A percentile compares a stretch with the other conserved stretches of the same genome.
phyloP scores from a whole-genome alignment of 2,113 vertebrate genomes.

The Brachyhypopomus gauderio region DNA sequence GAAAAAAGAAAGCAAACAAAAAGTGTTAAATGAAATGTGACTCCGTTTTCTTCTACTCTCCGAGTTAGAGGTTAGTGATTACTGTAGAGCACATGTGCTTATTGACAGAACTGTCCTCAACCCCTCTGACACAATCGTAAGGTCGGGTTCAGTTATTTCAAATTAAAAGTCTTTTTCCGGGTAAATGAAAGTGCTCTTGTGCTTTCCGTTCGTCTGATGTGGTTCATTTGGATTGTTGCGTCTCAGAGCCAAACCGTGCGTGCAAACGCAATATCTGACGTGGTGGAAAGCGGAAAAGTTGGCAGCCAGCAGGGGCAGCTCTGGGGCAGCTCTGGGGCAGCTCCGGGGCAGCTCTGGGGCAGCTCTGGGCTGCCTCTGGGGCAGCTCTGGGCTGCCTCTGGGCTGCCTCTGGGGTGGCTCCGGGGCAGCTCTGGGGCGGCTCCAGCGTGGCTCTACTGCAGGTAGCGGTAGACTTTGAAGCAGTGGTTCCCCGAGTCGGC shows the following conservation, averaged over 20 bases:
- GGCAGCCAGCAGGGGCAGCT: conserved; percentile 29
- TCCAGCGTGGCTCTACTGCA: conserved; percentile 78
- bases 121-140: conserved; percentile 39
- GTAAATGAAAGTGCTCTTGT: conserved; percentile 36
- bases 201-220: conserved; percentile 19
- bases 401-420: too few relatives aligned
- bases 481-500: conserved; percentile 97
- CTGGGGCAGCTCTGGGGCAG: neutral
- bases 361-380: too few relatives aligned
- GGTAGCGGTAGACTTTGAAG: conserved; percentile 97
- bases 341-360: conserved; percentile 52
- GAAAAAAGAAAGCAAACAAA: too few relatives aligned
- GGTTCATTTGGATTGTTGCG: conserved; percentile 8
- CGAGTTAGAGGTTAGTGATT: neutral
- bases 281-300: conserved; percentile 17
- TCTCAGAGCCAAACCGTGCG: conserved; percentile 17
- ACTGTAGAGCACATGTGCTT: conserved; percentile 50
- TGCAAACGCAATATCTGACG: neutral
- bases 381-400: too few relatives aligned
- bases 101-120: conserved; percentile 21
- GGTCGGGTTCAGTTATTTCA: conserved; percentile 17
- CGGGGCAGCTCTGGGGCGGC: neutral
- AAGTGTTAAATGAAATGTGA: neutral
- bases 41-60: neutral
- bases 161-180: neutral